A percentile compares a stretch with the other conserved stretches of the same genome.
Conservation (phyloP, 2,797 vertebrate genomes). For the Melanotaenia maccullochi region DNA sequence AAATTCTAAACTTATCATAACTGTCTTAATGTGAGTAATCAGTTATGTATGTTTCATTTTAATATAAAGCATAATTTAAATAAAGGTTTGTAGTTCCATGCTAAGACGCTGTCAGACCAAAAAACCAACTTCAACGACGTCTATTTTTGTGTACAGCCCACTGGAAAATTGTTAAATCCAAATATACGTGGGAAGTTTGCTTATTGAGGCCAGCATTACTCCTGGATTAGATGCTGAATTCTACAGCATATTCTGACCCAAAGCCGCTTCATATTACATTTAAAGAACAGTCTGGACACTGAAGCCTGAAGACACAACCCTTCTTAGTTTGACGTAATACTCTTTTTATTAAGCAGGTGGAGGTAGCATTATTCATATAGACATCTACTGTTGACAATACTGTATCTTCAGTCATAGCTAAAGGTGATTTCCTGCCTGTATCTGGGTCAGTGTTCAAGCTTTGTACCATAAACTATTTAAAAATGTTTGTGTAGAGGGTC, state of each 20-base stretch:
- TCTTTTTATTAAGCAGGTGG: constrained; percentile 72
- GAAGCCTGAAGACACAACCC: constrained; percentile 51
- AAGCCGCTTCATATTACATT: constrained; percentile 71
- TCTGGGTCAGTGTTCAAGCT: constrained; percentile 29
- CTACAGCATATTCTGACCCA: constrained; percentile 11
- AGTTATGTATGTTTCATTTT: background rate
- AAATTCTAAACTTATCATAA: too few species aligned
- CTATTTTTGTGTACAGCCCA: background rate
- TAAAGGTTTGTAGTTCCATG: too few species aligned
- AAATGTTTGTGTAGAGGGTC: constrained; percentile 15
- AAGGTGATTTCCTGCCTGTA: constrained; percentile 60
- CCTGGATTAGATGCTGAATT: constrained; percentile 30
- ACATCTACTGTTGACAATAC: constrained; percentile 17
- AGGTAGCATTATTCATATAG: constrained; percentile 33
- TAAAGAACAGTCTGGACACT: constrained; percentile 55
- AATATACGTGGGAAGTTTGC: constrained; percentile 12
- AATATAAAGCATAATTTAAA: background rate
- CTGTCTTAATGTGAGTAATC: too few species aligned
- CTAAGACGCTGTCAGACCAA: background rate
- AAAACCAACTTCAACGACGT: constrained; percentile 10
- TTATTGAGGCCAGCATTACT: constrained; percentile 6
- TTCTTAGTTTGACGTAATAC: constrained; percentile 68
- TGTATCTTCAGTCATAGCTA: constrained; percentile 21
- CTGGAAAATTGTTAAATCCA: background rate
- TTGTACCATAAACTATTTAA: background rate